These are phyloP conservation scores for Branchinecta sandiegonensis DNA, from an alignment of 2,888 invertebrate species.

Conservation along the genomic window DNA sequence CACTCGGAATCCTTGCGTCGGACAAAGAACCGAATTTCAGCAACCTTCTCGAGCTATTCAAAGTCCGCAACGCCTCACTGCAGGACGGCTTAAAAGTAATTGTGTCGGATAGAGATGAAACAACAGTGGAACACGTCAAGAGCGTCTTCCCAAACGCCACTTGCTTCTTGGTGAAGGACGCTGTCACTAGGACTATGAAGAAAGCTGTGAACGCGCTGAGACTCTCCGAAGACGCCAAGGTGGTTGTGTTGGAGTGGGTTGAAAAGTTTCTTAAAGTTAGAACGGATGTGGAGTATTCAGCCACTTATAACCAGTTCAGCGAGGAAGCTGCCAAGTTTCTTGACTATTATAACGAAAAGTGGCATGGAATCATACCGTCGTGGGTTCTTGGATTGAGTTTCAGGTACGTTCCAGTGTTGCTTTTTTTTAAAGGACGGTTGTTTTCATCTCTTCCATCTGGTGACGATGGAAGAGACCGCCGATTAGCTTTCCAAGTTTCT, in stretches of 20 bases:
- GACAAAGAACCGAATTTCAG: conserved; percentile 3
- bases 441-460: too few species aligned
- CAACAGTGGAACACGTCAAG: not conserved
- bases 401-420: not conserved
- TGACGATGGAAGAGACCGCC: too few species aligned
- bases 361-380: not conserved
- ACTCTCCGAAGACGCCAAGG: not conserved
- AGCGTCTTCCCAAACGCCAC: not conserved
- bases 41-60: not conserved
- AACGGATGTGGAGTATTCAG: not conserved
- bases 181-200: not conserved
- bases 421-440: too few species aligned
- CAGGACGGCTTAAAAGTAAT: not conserved
- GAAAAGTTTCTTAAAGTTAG: not conserved
- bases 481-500: too few species aligned
- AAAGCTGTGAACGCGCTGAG: not conserved
- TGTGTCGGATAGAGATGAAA: not conserved
- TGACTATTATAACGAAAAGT: not conserved
- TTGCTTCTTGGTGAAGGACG: not conserved
- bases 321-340: not conserved
- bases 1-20: not conserved
- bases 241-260: conserved; percentile 4
- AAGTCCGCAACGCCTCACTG: not conserved
- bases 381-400: conserved; percentile 10
- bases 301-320: not conserved